Evolutionary conservation across 2,797 vertebrate genomes (phyloP).

Genomic region (Bovichtus diacanthus): DNA sequence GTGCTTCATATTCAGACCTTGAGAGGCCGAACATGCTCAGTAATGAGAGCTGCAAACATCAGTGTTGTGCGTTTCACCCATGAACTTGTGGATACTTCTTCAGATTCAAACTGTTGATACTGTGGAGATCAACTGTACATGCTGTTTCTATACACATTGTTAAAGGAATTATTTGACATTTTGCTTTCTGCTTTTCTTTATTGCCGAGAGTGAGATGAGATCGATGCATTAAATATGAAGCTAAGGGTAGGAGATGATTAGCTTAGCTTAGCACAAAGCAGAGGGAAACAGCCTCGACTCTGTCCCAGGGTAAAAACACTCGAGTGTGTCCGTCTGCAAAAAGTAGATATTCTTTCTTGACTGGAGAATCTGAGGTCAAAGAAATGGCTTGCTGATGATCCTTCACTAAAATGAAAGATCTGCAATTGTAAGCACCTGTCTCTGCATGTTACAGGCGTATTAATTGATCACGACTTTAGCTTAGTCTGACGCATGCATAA

Average conservation of each 20-base stretch:
- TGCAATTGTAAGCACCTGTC: background rate
- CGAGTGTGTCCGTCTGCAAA: no score
- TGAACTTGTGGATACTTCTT: background rate
- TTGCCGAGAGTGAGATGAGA: background rate
- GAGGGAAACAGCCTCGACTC: background rate
- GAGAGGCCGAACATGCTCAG: conserved; percentile 14
- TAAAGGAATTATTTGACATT: background rate
- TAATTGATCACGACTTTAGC: conserved; percentile 44
- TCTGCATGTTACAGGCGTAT: conserved; percentile 19
- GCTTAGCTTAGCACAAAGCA: background rate
- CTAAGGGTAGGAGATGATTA: background rate
- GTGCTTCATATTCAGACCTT: conserved; percentile 30
- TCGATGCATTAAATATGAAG: background rate
- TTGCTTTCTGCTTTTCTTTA: background rate
- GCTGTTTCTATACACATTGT: background rate
- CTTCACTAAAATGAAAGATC: conserved; percentile 12
- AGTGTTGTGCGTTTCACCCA: background rate
- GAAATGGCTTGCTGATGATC: background rate
- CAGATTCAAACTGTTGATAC: background rate
- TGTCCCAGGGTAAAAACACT: no score
- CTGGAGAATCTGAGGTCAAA: conserved; percentile 27
- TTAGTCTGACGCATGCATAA: conserved; percentile 48
- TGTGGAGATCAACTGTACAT: background rate
- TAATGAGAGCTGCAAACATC: conserved; percentile 27
- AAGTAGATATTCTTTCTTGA: background rate